Percentiles rank a stretch among this genome's conserved stretches.
Evolutionary conservation across 2,797 vertebrate genomes (phyloP).

Genomic region (Protosalanx chinensis): DNA sequence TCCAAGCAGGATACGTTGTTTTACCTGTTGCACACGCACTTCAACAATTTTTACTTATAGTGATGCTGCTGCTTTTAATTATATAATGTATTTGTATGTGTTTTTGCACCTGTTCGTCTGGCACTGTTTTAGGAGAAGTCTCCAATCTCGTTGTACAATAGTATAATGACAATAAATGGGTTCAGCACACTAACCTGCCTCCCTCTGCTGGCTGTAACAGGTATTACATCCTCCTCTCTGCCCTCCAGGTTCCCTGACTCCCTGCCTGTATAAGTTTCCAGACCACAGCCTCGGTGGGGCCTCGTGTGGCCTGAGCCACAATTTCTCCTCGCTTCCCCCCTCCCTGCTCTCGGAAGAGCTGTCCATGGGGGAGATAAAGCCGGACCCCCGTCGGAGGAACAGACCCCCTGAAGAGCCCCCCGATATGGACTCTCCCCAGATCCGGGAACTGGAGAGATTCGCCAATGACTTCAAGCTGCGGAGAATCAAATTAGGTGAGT

Average conservation of each 20-base stretch:
- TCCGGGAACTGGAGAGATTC: conserved; percentile 95
- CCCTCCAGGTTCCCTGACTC: conserved; percentile 81
- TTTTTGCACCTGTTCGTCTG: too few relatives aligned
- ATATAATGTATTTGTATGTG: too few relatives aligned
- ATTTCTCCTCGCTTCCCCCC: conserved; percentile 87
- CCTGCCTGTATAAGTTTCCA: conserved; percentile 94
- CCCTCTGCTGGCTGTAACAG: neutral
- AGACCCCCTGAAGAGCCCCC: conserved; percentile 82
- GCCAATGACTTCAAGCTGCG: conserved; percentile 97
- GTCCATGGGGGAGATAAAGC: conserved; percentile 79
- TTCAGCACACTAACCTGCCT: too few relatives aligned
- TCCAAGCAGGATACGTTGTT: too few relatives aligned
- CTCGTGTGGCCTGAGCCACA: conserved; percentile 83
- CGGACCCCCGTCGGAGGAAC: conserved; percentile 83
- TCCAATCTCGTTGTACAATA: too few relatives aligned
- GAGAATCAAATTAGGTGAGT: conserved; percentile 90
- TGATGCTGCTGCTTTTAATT: too few relatives aligned
- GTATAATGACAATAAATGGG: too few relatives aligned
- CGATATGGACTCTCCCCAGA: conserved; percentile 94
- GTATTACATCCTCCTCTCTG: neutral
- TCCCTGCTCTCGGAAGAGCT: conserved; percentile 86
- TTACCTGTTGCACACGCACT: too few relatives aligned
- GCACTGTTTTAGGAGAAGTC: too few relatives aligned
- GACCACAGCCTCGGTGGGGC: conserved; percentile 82
- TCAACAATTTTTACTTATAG: too few relatives aligned